Base-by-base conservation (phyloP, 2,888 invertebrate genomes). In the Rugalucina vietnamica region DNA sequence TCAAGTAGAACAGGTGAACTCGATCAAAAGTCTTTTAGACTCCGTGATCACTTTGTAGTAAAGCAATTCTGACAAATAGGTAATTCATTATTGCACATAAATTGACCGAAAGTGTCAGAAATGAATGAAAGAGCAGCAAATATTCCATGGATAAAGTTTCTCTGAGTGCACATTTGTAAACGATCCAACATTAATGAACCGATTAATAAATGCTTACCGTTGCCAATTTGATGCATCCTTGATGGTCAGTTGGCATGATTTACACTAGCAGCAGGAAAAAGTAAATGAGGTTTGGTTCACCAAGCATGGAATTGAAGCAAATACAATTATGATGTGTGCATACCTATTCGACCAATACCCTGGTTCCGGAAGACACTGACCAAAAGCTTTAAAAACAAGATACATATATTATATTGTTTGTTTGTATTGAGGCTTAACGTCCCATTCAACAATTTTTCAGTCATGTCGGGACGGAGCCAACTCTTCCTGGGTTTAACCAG, bases 101-200 rank as follows among this genome's bases (percentile, higher is more conserved):
- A 85, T 85, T 85, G 85, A 74, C 70, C 77, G 27, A 39, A 74
- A 77, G 54, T 85, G 85, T 81, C 85, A 85, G 75, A 54, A 54
- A 60, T 54, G 77, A 43, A 34, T 69, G 39, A 70, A 79, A 77
- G 43, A 54, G 77, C 43, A 21, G 74, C 50, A 80, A 50, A 60
- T 49, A 74, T 82, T 85, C 82, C 82, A 82, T 57, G 77, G 54
- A 76, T 77, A 24, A 69, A 76, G 76, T 71, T 78, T 43, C 81
- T 71, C 21, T 21, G 43, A 37, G 79, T 81, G 78, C 85, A 79
- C 73, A 78, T 78, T 78, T 78, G 78, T 70, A 78, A 82, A 29
- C 50, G 57, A 78, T 82, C 39, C 72, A 43, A 27, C 29, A 27
- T 49, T 72, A 72, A 39, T 72, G 49, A 49, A 49, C 39, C 72